Evolutionary conservation across 2,113 vertebrate genomes (phyloP).

Genomic region (Platysternon megacephalum): DNA sequence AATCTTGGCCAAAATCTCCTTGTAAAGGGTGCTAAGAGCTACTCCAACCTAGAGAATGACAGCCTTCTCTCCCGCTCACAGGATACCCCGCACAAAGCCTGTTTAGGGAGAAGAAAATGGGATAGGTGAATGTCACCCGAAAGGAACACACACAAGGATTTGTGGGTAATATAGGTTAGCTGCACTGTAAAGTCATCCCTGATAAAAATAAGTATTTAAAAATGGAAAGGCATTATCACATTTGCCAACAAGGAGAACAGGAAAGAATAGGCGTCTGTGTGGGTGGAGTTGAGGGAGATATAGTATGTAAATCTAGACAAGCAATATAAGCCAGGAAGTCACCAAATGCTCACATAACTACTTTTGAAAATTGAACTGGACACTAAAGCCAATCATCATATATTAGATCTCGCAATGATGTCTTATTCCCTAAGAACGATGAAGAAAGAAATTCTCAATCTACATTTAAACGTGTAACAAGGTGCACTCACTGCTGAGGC

Average conservation of each 20-base stretch:
- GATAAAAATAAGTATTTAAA: not conserved
- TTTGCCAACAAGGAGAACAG: not conserved
- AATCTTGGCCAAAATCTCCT: not conserved
- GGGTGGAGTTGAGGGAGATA: not conserved
- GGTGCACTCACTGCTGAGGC: too few species aligned
- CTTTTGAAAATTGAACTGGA: constrained; percentile 31
- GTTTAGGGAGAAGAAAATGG: not conserved
- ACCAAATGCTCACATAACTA: not conserved
- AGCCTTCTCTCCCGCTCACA: not conserved
- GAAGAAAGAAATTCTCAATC: constrained; percentile 38
- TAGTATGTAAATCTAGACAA: not conserved
- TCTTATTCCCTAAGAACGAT: not conserved
- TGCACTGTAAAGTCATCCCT: not conserved
- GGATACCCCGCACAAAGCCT: not conserved
- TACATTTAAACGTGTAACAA: constrained; percentile 45
- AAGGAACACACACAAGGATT: not conserved
- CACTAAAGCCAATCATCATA: not conserved
- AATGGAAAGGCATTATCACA: not conserved
- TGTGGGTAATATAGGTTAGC: accelerated
- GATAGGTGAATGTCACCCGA: not conserved
- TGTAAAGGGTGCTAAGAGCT: not conserved
- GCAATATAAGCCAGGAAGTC: not conserved
- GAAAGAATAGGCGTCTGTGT: not conserved
- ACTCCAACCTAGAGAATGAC: not conserved
- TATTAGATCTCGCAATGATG: constrained; percentile 24